Conservation (phyloP, 2,888 invertebrate genomes). For the Eurytoma californica region DNA sequence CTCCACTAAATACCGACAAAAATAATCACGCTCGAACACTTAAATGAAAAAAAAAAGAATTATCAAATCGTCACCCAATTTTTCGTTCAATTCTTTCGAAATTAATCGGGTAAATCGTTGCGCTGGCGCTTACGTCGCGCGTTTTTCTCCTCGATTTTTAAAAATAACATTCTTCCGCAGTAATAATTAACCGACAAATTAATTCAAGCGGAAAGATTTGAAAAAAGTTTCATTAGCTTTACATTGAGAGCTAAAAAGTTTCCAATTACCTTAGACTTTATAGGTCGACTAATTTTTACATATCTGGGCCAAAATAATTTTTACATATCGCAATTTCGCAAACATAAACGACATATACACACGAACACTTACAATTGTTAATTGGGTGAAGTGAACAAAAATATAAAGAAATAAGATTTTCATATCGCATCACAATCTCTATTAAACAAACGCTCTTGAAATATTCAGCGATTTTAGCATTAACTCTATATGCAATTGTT, state of each 20-base stretch:
- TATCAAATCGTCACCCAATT: no score
- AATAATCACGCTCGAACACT: conserved; percentile 27
- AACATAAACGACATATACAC: conserved; percentile 3
- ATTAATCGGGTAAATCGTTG: no score
- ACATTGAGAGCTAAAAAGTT: no score
- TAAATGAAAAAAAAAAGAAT: neutral
- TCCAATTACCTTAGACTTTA: neutral
- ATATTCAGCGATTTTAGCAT: conserved; percentile 25
- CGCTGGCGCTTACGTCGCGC: no score
- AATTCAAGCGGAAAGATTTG: no score
- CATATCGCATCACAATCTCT: conserved; percentile 29
- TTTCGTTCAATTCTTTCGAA: no score
- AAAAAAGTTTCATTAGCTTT: no score
- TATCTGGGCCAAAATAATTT: no score
- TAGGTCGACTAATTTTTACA: no score
- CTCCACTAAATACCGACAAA: conserved; percentile 41
- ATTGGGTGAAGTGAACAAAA: conserved; percentile 25
- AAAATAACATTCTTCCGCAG: no score
- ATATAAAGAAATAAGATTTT: conserved; percentile 26
- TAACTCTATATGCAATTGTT: conserved; percentile 11
- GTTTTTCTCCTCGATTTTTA: no score
- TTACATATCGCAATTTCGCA: neutral
- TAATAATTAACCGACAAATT: no score
- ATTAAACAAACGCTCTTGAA: conserved; percentile 19
- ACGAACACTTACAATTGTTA: conserved; percentile 32